phyloP scores from a whole-genome alignment of 2,888 invertebrate genomes.

The Drosophila flavopinicola region DNA sequence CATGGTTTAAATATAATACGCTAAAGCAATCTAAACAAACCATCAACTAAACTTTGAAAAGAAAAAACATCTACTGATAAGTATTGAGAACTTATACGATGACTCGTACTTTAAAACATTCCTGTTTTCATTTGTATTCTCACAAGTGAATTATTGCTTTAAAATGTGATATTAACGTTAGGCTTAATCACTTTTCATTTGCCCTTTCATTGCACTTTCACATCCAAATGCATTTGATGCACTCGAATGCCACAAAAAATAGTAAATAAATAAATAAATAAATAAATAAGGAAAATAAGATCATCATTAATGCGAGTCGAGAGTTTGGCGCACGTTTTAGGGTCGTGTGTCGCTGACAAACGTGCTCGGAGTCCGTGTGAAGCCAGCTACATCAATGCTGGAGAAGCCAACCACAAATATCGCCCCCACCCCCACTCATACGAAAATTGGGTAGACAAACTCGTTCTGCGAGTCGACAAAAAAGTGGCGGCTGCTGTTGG shows the following conservation, averaged over 20 bases:
- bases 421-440: neutral
- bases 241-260: conserved; percentile 12
- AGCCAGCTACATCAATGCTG: conserved; percentile 1
- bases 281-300: no score
- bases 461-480: conserved; percentile 5
- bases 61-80: no score
- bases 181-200: neutral
- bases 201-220: conserved; percentile 18
- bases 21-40: no score
- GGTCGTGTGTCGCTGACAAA: conserved; percentile 48
- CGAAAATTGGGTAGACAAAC: conserved; percentile 31
- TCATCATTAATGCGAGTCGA: conserved; percentile 44
- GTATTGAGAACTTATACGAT: no score
- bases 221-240: conserved; percentile 19
- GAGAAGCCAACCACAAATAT: no score
- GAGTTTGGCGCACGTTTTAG: conserved; percentile 59
- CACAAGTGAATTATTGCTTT: no score
- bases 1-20: no score
- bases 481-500: conserved; percentile 31
- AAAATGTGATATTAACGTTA: no score
- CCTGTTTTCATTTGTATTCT: no score
- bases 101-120: no score
- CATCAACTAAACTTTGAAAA: no score
- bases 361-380: conserved; percentile 40
- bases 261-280: conserved; percentile 24